Evolutionary conservation across 2,888 invertebrate species (phyloP).

Genomic region (Drepanosiphum platanoidis): DNA sequence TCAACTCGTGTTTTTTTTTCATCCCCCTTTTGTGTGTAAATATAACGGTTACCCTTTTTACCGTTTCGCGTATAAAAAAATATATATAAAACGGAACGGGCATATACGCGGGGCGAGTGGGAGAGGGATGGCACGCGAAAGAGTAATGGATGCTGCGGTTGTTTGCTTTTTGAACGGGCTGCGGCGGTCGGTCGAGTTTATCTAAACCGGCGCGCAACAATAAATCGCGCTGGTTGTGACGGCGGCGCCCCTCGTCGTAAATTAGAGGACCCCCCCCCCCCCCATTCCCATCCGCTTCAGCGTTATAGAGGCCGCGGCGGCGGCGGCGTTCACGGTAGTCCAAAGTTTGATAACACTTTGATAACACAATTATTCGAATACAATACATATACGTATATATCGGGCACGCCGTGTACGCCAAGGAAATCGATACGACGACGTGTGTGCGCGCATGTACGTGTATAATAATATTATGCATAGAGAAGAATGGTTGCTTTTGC

Average conservation of each 20-base stretch:
- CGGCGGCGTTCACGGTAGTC: neutral
- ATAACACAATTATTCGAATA: constrained; percentile 15
- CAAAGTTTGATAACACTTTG: constrained; percentile 19
- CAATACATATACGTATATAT: neutral
- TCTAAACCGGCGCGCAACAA: constrained; percentile 34
- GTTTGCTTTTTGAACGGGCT: constrained; percentile 50
- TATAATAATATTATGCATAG: neutral
- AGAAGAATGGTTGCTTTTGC: neutral
- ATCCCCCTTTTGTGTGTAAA: neutral
- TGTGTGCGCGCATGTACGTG: neutral
- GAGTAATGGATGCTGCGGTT: constrained; percentile 47
- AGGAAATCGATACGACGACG: neutral
- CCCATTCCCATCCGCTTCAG: too few species aligned
- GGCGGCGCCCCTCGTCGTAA: constrained; percentile 31
- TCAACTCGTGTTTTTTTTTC: constrained; percentile 17
- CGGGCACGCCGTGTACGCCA: neutral
- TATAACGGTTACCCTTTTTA: constrained; percentile 38
- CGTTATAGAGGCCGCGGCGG: neutral
- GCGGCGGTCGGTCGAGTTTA: constrained; percentile 40
- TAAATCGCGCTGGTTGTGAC: constrained; percentile 31
- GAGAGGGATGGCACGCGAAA: neutral
- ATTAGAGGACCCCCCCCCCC: neutral
- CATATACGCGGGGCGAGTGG: neutral
- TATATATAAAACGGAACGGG: neutral
- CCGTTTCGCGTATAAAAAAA: neutral